Conservation (phyloP, 2,113 vertebrate genomes). For the Megaceryle maxima region DNA sequence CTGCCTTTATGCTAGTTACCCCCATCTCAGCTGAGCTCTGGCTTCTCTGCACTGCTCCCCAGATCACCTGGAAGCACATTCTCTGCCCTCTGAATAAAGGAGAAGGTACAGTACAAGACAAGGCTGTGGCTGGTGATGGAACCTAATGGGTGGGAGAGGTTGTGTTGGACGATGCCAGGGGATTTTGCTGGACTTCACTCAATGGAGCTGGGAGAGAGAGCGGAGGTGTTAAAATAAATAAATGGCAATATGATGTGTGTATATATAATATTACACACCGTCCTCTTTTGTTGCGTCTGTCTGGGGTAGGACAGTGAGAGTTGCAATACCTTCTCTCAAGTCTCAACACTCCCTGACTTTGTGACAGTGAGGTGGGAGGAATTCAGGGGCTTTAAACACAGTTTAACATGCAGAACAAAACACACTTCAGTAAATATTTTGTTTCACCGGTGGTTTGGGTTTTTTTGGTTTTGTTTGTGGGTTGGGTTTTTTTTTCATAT, state of each 20-base stretch:
- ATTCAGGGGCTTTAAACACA: not conserved
- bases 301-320: not conserved
- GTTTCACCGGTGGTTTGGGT: not conserved
- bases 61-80: not conserved
- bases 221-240: not conserved
- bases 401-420: not conserved
- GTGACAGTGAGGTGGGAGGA: not conserved
- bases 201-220: not conserved
- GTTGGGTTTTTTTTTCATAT: not conserved
- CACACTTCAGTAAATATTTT: not conserved
- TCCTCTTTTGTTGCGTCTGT: not conserved
- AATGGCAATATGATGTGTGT: not conserved
- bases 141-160: not conserved
- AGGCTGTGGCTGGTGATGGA: not conserved
- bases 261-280: not conserved
- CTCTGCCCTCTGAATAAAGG: not conserved
- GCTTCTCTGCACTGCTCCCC: not conserved
- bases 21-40: not conserved
- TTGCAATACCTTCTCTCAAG: not conserved
- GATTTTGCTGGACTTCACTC: not conserved
- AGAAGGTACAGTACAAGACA: not conserved
- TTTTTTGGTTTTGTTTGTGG: not conserved
- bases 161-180: not conserved
- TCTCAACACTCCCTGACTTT: not conserved
- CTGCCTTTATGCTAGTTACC: not conserved